A percentile compares a stretch with the other conserved stretches of the same genome.
Evolutionary conservation across 2,113 vertebrate species (phyloP).

Genomic region (Engystomops pustulosus): DNA sequence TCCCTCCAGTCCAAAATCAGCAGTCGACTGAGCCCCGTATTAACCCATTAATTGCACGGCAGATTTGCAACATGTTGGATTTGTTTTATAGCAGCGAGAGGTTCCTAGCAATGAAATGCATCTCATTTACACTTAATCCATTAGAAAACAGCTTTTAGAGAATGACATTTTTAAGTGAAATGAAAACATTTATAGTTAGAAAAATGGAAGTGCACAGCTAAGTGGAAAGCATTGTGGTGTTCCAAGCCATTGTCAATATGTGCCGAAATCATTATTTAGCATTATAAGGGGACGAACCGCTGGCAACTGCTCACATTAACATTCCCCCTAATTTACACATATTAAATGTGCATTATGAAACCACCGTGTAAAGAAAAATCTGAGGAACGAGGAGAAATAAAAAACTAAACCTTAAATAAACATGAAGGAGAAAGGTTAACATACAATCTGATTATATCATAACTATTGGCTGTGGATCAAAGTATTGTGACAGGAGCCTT

Average conservation of each 20-base stretch:
- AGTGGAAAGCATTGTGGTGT: constrained; percentile 47
- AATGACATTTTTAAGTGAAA: constrained; percentile 55
- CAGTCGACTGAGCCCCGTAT: constrained; percentile 4
- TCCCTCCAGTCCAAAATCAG: constrained; percentile 1
- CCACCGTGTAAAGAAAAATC: not conserved
- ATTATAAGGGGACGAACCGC: constrained; percentile 37
- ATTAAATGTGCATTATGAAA: constrained; percentile 46
- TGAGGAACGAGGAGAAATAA: not conserved
- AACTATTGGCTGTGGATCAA: not conserved
- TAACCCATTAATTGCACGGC: constrained; percentile 31
- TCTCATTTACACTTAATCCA: constrained; percentile 55
- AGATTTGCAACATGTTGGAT: constrained; percentile 12
- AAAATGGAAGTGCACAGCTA: constrained; percentile 48
- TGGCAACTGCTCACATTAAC: constrained; percentile 37
- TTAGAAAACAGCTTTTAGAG: constrained; percentile 53
- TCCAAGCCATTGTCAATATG: constrained; percentile 48
- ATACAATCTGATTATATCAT: constrained; percentile 5
- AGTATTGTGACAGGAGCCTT: not conserved
- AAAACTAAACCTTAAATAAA: constrained; percentile 31
- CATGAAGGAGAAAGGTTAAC: constrained; percentile 10
- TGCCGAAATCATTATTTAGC: constrained; percentile 50
- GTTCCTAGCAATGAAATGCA: constrained; percentile 10
- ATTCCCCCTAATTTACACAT: constrained; percentile 39
- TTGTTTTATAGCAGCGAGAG: constrained; percentile 22
- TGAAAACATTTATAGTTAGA: constrained; percentile 55